Evolutionary conservation across 2,888 invertebrate genomes (phyloP).

Genomic region (Himalopsyche kuldschensis): DNA sequence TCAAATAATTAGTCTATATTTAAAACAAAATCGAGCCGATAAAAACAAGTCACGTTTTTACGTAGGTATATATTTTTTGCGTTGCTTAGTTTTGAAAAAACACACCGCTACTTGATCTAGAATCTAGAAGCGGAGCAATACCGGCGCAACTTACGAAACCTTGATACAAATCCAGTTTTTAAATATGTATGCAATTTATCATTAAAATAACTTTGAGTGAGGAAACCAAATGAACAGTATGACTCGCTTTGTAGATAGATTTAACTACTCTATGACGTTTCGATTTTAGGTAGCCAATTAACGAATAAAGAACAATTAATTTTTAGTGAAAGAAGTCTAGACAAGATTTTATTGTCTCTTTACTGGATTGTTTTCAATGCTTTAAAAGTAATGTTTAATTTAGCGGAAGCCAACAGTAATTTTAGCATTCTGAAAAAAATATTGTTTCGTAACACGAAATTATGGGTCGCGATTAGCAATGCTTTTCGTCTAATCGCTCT

Average conservation of each 20-base stretch:
- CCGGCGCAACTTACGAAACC: background rate
- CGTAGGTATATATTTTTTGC: background rate
- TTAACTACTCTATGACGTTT: background rate
- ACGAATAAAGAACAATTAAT: background rate
- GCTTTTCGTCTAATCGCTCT: too few relatives aligned
- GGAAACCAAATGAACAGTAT: background rate
- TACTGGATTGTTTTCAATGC: background rate
- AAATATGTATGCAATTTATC: background rate
- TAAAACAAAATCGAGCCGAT: too few relatives aligned
- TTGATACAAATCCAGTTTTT: conserved; percentile 7
- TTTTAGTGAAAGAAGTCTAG: background rate
- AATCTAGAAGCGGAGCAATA: background rate
- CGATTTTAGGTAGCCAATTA: too few relatives aligned
- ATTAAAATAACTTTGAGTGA: background rate
- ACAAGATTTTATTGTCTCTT: background rate
- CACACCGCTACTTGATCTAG: background rate
- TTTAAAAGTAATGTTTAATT: background rate
- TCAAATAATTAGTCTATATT: too few relatives aligned
- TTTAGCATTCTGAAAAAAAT: background rate
- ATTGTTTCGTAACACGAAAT: background rate
- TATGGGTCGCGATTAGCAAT: too few relatives aligned
- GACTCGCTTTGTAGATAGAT: background rate
- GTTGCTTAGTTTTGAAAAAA: background rate
- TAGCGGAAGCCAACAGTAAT: background rate
- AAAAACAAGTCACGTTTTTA: too few relatives aligned